phyloP scores from a whole-genome alignment of 2,113 vertebrate species.

The Lathamus discolor region DNA sequence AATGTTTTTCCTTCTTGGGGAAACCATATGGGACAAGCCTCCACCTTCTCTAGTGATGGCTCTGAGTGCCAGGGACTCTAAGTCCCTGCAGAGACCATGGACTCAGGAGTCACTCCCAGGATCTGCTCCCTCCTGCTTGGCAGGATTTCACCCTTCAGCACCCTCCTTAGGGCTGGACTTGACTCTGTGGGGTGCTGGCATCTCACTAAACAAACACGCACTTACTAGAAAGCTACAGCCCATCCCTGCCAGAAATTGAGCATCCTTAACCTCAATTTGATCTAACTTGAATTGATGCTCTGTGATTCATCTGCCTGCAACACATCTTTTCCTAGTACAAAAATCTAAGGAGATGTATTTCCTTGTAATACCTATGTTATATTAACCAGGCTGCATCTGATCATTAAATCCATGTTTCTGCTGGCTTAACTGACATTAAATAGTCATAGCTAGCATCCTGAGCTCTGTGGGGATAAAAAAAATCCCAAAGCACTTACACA shows the following conservation, averaged over 20 bases:
- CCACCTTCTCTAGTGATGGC: accelerated
- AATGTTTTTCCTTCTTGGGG: background rate
- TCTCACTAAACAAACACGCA: background rate
- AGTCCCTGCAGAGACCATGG: background rate
- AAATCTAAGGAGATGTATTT: constrained; percentile 34
- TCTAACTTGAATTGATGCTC: background rate
- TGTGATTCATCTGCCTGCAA: constrained; percentile 4
- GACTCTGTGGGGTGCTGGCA: background rate
- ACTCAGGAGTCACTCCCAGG: background rate
- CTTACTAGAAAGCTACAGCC: background rate
- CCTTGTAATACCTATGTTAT: background rate
- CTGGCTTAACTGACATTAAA: background rate
- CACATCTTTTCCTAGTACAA: background rate
- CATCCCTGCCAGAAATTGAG: background rate
- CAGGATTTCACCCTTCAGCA: background rate
- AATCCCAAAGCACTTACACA: background rate
- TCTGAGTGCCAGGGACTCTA: accelerated
- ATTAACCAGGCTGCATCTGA: background rate
- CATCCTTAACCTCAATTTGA: background rate
- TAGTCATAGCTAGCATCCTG: background rate
- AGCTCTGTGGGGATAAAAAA: background rate
- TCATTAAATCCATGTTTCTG: constrained; percentile 10
- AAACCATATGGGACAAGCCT: background rate
- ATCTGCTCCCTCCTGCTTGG: background rate
- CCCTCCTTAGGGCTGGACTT: background rate